These are phyloP conservation scores for Hestina assimilis DNA, from an alignment of 1,140 invertebrate species.

Conservation along the genomic window DNA sequence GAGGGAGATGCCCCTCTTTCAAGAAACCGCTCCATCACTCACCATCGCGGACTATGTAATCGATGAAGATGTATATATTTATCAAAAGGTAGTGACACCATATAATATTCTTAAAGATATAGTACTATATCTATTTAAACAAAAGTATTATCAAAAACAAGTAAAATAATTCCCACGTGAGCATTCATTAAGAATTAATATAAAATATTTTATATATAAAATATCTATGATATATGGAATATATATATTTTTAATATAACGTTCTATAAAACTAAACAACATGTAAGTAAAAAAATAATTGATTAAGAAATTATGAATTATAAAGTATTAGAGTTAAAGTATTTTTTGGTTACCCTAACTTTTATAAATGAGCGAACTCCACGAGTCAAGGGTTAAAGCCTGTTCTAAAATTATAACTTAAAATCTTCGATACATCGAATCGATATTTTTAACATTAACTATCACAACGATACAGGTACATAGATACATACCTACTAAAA, in stretches of 20 bases:
- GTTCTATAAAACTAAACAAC: too few species aligned
- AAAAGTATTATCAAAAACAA: too few species aligned
- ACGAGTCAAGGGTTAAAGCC: slow-evolving; percentile 66
- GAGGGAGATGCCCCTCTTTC: slow-evolving; percentile 36
- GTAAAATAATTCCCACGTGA: too few species aligned
- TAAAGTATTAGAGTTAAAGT: not conserved
- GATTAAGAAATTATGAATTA: too few species aligned
- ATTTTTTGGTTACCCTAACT: slow-evolving; percentile 41
- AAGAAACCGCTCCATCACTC: slow-evolving; percentile 70
- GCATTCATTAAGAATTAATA: too few species aligned
- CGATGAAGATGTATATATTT: slow-evolving; percentile 75
- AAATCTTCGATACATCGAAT: slow-evolving; percentile 20
- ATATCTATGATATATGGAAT: too few species aligned
- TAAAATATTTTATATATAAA: too few species aligned
- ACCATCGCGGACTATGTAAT: slow-evolving; percentile 46
- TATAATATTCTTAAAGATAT: not conserved
- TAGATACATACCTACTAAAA: slow-evolving; percentile 43
- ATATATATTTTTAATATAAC: too few species aligned
- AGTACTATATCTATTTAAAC: too few species aligned
- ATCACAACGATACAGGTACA: slow-evolving; percentile 22
- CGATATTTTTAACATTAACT: slow-evolving; percentile 17
- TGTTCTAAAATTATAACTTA: slow-evolving; percentile 51
- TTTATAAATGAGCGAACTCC: slow-evolving; percentile 69
- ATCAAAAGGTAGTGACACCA: slow-evolving; percentile 48
- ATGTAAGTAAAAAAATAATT: too few species aligned